phyloP scores from a whole-genome alignment of 2,113 vertebrate species.

The Micronycteris hirsuta region DNA sequence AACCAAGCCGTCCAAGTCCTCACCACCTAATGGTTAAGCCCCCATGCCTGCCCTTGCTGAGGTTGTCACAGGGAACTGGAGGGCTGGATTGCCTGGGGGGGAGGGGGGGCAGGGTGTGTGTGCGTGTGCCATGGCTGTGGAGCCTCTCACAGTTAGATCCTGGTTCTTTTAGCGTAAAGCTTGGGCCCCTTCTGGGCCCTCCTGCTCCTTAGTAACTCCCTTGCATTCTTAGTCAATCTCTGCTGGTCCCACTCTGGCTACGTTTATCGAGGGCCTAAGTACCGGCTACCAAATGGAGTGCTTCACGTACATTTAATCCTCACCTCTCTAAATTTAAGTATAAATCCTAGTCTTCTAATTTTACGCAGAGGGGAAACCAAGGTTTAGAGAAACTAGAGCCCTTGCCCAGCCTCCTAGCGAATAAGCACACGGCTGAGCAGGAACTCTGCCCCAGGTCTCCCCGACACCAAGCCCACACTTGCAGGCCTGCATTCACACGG shows the following conservation, averaged over 20 bases:
- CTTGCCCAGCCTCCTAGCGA: background rate
- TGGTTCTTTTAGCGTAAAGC: slow-evolving; percentile 17
- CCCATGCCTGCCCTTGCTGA: background rate
- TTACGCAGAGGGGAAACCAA: background rate
- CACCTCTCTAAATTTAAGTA: background rate
- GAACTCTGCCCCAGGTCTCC: background rate
- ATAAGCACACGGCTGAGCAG: background rate
- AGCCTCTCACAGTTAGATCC: slow-evolving; percentile 17
- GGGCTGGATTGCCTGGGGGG: background rate
- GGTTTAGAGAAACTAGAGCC: background rate
- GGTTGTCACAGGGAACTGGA: background rate
- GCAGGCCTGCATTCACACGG: background rate
- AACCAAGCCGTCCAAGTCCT: background rate
- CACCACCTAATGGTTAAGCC: background rate
- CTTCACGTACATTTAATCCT: background rate
- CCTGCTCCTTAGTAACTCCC: background rate
- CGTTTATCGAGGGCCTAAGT: background rate
- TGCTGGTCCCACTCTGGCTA: background rate
- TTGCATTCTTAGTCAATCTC: background rate
- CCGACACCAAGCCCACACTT: background rate
- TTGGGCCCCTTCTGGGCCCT: background rate
- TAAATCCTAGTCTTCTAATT: background rate
- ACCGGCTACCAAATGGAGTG: background rate
- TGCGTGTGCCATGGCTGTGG: background rate
- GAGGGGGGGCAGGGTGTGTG: background rate